These are phyloP conservation scores for Bergia puertoricense DNA, from an alignment of 92 coral and sea anemone species.

Conservation along the genomic window DNA sequence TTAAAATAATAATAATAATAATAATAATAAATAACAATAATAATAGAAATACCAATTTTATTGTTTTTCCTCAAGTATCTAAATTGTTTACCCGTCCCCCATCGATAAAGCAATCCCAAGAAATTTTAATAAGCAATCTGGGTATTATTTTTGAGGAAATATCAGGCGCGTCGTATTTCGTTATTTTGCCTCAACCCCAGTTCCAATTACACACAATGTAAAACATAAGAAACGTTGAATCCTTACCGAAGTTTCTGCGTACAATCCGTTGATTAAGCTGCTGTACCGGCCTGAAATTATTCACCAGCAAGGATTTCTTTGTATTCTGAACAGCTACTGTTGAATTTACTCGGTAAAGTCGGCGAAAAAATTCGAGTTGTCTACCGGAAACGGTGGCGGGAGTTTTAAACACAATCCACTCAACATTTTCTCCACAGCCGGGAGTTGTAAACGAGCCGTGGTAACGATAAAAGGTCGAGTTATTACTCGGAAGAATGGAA, in stretches of 20 bases:
- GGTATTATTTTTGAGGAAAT: too few species aligned
- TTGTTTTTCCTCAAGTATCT: too few species aligned
- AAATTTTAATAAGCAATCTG: too few species aligned
- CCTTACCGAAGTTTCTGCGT: slow-evolving; percentile 81
- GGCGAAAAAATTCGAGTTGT: slow-evolving; percentile 62
- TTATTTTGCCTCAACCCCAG: too few species aligned
- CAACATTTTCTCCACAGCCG: slow-evolving; percentile 81
- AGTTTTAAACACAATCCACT: slow-evolving; percentile 86
- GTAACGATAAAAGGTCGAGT: slow-evolving; percentile 70
- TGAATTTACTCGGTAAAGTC: slow-evolving; percentile 34
- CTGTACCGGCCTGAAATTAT: slow-evolving; percentile 87
- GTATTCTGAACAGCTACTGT: slow-evolving; percentile 46
- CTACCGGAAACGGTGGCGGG: slow-evolving; percentile 59
- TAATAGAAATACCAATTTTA: too few species aligned
- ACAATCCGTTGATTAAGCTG: slow-evolving; percentile 73
- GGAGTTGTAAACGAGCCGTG: slow-evolving; percentile 93
- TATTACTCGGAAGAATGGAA: slow-evolving; percentile 63
- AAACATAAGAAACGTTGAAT: too few species aligned
- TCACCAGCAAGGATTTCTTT: slow-evolving; percentile 48
- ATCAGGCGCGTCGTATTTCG: too few species aligned
- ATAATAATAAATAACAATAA: too few species aligned
- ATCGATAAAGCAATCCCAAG: too few species aligned
- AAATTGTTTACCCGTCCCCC: too few species aligned
- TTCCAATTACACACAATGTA: too few species aligned
- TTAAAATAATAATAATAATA: too few species aligned